phyloP scores from a whole-genome alignment of 2,888 invertebrate genomes.

The Odontocolon sp. region DNA sequence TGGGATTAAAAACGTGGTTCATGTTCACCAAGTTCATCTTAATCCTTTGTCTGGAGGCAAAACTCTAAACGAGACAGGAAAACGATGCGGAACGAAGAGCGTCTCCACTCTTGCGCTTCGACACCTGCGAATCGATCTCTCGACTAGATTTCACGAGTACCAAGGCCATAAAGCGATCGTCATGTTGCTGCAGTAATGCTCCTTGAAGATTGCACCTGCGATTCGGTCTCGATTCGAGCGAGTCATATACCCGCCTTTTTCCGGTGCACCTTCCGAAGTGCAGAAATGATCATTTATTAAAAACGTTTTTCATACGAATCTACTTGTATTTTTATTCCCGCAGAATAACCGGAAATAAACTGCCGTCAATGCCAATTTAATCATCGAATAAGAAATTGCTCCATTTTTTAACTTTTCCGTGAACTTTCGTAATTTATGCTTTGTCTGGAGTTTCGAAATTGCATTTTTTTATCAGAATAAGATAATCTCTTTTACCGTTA shows the following conservation, averaged over 20 bases:
- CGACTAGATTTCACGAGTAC: conserved; percentile 44
- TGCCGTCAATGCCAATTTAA: neutral
- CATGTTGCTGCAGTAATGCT: conserved; percentile 43
- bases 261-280: conserved; percentile 43
- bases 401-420: too few relatives aligned
- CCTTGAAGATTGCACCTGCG: conserved; percentile 59
- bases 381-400: neutral
- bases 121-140: conserved; percentile 58
- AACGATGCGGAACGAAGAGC: conserved; percentile 18
- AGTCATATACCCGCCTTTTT: conserved; percentile 29
- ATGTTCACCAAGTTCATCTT: neutral
- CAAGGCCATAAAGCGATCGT: conserved; percentile 58
- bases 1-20: too few relatives aligned
- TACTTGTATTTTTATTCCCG: neutral
- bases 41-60: neutral
- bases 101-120: conserved; percentile 33
- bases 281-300: conserved; percentile 31
- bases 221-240: conserved; percentile 53
- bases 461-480: too few relatives aligned
- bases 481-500: too few relatives aligned
- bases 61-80: neutral
- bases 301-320: neutral
- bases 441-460: too few relatives aligned
- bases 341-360: neutral
- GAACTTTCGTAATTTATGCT: too few relatives aligned